Evolutionary conservation across 2,888 invertebrate genomes (phyloP), one percentile per base, ranked within the genome.

Genomic region (Osedax fenrisi): DNA sequence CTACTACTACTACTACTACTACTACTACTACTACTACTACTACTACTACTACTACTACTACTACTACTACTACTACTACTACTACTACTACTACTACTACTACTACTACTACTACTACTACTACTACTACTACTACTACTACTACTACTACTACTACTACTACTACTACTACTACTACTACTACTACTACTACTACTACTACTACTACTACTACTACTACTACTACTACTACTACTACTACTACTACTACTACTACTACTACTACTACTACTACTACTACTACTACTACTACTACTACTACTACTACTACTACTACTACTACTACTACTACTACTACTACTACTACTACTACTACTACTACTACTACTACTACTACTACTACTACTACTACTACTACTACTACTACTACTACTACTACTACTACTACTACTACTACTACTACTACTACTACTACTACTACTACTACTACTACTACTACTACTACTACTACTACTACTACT

Each of bases 201-300:
- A 3, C 61, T 61, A 61, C 61, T 61, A 3, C 61, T 61, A 61
- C 61, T 61, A 3, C 61, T 61, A 61, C 61, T 61, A 3, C 61
- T 70, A 70, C 27, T 70, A 26, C 70, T 70, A 70, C 70, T 70
- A 61, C 70, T 70, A 70, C 27, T 70, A 61, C 70, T 70, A 70
- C 70, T 70, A 61, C 70, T 70, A 70, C 70, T 70, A 61, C 70
- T 70, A 70, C 70, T 70, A 70, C 70, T 70, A 70, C 70, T 70
- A 70, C 70, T 70, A 70, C 70, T 70, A 70, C 70, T 70, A 70
- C 70, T 61, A 70, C 70, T 70, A 70, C 70, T 70, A 70, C 70
- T 70, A 70, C 70, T 61, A 70, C 70, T 62, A 70, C 70, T 70
- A 70, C 70, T 61, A 70, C 70, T 70, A 70, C 70, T 61, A 70